phyloP scores from a whole-genome alignment of 2,797 vertebrate species.

The Trachurus trachurus region DNA sequence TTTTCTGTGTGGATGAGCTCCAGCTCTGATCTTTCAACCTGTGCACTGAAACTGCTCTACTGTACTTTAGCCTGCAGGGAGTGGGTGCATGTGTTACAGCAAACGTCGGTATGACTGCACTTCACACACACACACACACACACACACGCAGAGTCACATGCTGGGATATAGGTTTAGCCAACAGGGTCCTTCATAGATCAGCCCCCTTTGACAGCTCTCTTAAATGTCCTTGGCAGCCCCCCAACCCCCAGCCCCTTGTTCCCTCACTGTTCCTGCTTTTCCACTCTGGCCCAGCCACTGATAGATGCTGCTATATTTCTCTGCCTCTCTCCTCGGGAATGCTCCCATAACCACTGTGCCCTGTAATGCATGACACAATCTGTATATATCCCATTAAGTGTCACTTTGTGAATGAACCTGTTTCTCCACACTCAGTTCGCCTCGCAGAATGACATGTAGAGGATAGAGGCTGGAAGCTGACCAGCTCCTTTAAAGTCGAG shows the following conservation, averaged over 20 bases:
- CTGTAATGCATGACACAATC: slow-evolving; percentile 81
- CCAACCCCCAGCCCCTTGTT: slow-evolving; percentile 60
- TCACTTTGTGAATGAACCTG: slow-evolving; percentile 77
- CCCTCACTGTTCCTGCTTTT: slow-evolving; percentile 72
- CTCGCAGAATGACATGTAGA: slow-evolving; percentile 49
- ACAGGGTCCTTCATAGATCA: slow-evolving; percentile 84
- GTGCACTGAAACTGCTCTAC: slow-evolving; percentile 45
- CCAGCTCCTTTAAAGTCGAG: slow-evolving; percentile 39
- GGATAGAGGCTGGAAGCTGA: slow-evolving; percentile 42
- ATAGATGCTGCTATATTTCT: slow-evolving; percentile 84
- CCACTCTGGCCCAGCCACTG: slow-evolving; percentile 70
- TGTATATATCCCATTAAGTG: slow-evolving; percentile 82
- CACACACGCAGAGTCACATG: slow-evolving; percentile 35
- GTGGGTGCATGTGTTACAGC: slow-evolving; percentile 54
- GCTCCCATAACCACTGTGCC: slow-evolving; percentile 74
- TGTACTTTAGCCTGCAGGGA: slow-evolving; percentile 56
- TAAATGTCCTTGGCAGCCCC: slow-evolving; percentile 88
- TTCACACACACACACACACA: slow-evolving; percentile 25
- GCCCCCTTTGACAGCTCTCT: slow-evolving; percentile 84
- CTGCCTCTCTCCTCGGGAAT: slow-evolving; percentile 70
- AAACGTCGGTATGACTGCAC: slow-evolving; percentile 41
- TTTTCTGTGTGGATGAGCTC: slow-evolving; percentile 71
- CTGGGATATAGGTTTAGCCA: slow-evolving; percentile 77
- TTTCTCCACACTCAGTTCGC: slow-evolving; percentile 56
- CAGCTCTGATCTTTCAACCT: slow-evolving; percentile 62